These are phyloP conservation scores for Caretta caretta DNA, from an alignment of 2,113 vertebrate genomes.

Conservation along the genomic window DNA sequence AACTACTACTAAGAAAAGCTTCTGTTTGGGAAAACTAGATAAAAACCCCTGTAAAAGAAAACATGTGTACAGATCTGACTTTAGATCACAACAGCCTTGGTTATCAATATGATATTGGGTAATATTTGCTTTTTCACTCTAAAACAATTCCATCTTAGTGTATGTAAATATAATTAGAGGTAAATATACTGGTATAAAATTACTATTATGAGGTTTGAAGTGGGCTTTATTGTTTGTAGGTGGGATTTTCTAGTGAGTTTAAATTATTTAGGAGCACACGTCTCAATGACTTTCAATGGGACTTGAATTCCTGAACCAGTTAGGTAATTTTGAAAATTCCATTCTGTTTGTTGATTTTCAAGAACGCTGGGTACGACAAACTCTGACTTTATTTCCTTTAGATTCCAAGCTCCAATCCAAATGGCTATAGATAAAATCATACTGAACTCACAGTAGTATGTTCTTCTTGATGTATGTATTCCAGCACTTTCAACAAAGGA, in stretches of 20 bases:
- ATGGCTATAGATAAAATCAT: not conserved
- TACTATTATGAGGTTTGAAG: not conserved
- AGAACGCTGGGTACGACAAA: not conserved
- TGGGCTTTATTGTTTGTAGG: not conserved
- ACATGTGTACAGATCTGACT: not conserved
- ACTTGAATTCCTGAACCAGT: not conserved
- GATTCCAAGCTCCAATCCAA: not conserved
- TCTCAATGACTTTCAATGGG: not conserved
- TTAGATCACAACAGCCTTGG: not conserved
- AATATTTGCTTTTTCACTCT: not conserved
- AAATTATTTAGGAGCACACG: not conserved
- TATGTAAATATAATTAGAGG: not conserved
- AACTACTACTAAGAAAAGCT: not conserved
- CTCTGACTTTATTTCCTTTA: not conserved
- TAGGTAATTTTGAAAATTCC: not conserved
- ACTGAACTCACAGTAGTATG: not conserved
- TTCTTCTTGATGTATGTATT: not conserved
- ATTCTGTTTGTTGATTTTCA: not conserved
- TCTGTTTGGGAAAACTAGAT: not conserved
- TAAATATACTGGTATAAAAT: not conserved
- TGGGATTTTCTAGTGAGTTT: not conserved
- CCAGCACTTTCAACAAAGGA: not conserved
- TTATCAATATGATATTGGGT: not conserved
- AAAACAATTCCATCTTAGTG: not conserved
- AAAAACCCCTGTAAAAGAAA: not conserved